Percentiles rank a stretch among this genome's conserved stretches.
These are phyloP conservation scores for Apodemia mormo DNA, from an alignment of 2,888 invertebrate genomes.

Conservation along the genomic window DNA sequence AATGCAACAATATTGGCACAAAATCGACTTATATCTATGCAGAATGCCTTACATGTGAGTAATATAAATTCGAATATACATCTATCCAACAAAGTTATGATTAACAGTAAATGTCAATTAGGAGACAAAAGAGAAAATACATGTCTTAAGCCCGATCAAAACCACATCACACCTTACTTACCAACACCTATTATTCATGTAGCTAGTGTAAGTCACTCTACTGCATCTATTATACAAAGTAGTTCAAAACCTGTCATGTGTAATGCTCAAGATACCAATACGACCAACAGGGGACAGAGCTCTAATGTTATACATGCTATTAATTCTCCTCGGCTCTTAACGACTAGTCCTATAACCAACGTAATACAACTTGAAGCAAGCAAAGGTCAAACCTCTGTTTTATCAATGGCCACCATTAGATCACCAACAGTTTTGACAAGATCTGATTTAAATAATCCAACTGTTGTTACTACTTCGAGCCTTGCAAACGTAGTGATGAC, in stretches of 20 bases:
- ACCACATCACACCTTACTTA: conserved; percentile 51
- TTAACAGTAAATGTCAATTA: conserved; percentile 57
- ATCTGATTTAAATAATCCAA: conserved; percentile 53
- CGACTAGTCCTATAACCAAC: conserved; percentile 57
- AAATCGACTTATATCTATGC: conserved; percentile 72
- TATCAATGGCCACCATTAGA: conserved; percentile 65
- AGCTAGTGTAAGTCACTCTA: conserved; percentile 54
- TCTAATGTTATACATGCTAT: conserved; percentile 69
- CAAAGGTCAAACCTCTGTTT: conserved; percentile 61
- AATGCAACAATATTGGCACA: conserved; percentile 71
- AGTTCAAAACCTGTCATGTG: conserved; percentile 58
- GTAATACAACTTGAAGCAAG: conserved; percentile 62
- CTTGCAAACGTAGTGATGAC: conserved; percentile 63
- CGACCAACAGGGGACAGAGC: conserved; percentile 54
- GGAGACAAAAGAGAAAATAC: conserved; percentile 63
- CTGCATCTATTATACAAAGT: conserved; percentile 61
- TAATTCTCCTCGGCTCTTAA: conserved; percentile 61
- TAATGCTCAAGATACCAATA: conserved; percentile 55
- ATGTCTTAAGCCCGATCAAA: conserved; percentile 59
- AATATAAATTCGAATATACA: conserved; percentile 62
- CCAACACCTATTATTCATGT: conserved; percentile 65
- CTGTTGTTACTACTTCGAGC: conserved; percentile 54
- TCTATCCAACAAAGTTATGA: conserved; percentile 62
- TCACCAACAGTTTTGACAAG: conserved; percentile 61
- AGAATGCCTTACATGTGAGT: conserved; percentile 62